Evolutionary conservation across 53 echinoderm and acorn worm genomes (phyloP), one percentile per base, ranked within the genome.

Genomic region (Apostichopus leukothele): DNA sequence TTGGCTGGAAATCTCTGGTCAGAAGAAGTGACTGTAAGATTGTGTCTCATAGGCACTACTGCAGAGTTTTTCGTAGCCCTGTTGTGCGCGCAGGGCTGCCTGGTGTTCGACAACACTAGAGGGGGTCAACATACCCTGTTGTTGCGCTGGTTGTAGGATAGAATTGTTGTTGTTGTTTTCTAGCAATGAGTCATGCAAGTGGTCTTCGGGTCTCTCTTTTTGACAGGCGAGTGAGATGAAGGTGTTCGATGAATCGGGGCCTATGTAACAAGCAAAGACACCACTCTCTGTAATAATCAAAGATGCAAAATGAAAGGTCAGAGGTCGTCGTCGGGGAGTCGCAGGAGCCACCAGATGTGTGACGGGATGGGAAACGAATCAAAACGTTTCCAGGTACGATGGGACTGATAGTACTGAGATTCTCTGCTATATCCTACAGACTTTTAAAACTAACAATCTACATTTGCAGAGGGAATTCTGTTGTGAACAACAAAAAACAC

Each of bases 1-100:
- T 71, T 21, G 18, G 71, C 16, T 3, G 18, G 18, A 6, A 71
- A 19, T 19, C 20, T n/a, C 1, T 71, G 6, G n/a, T 85, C 59
- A 87, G 73, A 87, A 87, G 88, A 87, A 87, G 75, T 87, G 88
- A 9, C 88, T 50, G 55, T 87, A 87, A 75, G 75, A 87, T n/a
- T 53, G 75, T 54, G 75, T 75, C 75, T 74, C 54, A 4, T 87
- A 87, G 74, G 88, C 75, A 53, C 53, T 87, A 9, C 73, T 73
- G 27, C 75, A 75, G n/a, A 87, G 88, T 57, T 59, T 87, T 51
- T 87, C 88, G 22, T 87, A 87, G 12, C 88, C 53, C 1, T 74
- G 73, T 52, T 87, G 88, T 1, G 74, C 74, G 75, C 23, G 74
- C 11, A 87, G 50, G 11, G 88, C 88, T n/a, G 52, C 53, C 21